A percentile compares a stretch with the other conserved stretches of the same genome.
These are phyloP conservation scores for Dipodomys ordii DNA, from an alignment of 2,113 vertebrate species.

Conservation along the genomic window DNA sequence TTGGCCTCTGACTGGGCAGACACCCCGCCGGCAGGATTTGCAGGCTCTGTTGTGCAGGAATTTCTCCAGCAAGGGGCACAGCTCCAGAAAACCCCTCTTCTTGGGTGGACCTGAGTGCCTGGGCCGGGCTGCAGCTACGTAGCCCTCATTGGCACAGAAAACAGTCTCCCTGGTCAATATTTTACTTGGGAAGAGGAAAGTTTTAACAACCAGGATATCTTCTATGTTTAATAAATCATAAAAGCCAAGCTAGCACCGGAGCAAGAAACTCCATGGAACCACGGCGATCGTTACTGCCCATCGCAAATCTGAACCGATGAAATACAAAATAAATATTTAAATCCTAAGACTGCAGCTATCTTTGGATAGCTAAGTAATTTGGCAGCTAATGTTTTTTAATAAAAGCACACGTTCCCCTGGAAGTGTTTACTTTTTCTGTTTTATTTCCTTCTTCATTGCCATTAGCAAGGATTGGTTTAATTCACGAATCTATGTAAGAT, in stretches of 20 bases:
- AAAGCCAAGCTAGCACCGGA: background rate
- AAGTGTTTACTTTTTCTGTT: conserved; percentile 1
- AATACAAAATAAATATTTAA: conserved; percentile 7
- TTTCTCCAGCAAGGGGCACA: background rate
- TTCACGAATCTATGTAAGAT: background rate
- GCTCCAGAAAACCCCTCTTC: background rate
- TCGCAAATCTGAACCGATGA: background rate
- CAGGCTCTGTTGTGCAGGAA: background rate
- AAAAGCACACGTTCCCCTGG: background rate
- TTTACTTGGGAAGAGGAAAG: background rate
- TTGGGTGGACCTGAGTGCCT: background rate
- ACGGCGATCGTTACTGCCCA: accelerated
- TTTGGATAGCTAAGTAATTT: background rate
- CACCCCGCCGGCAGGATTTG: too few species aligned
- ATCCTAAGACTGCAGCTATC: background rate
- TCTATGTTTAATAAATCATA: background rate
- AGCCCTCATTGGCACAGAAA: background rate
- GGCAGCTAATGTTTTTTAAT: background rate
- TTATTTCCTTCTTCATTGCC: background rate
- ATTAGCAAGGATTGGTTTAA: background rate
- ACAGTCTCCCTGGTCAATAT: background rate
- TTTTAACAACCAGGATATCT: background rate
- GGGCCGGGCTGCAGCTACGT: accelerated
- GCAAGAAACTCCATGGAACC: background rate
- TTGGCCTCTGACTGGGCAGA: background rate